Base-by-base conservation (phyloP, 2,113 vertebrate species). In the Hippocampus mohnikei region DNA sequence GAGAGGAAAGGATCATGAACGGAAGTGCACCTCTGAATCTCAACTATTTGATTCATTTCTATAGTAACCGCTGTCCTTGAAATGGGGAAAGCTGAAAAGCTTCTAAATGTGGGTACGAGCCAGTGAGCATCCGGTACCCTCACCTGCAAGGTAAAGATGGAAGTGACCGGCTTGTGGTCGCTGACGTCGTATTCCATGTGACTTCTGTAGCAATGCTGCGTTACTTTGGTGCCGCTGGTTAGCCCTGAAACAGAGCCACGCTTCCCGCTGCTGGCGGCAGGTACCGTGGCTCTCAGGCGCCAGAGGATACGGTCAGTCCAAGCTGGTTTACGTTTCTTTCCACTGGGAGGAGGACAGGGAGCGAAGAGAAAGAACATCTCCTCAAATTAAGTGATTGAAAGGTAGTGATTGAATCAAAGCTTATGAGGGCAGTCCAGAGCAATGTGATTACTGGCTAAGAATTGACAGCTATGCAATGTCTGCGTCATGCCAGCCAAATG, bases 221-320 rank as follows among this genome's bases (percentile, higher is more conserved):
- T 94, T 79, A 98, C 96, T 2, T 91, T 92, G 59, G 95, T 88
- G 8, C 90, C 88, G 0, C 86, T 89, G 66, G 80, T 90, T 65
- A 92, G 74, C 42, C 90, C 89, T 3, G 88, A 89, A 23, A 89
- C 23, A 0, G 91, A 87, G 21, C 83, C 82, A 61, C 91, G 91
- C 80, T 94, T 93, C 73, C 85, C 81, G 13, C 91, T 82, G 0
- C 87, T 87, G 0, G 92, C 93, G 90, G 75, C 94, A 83, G 88
- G 65, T 1, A 78, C 83, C 0, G 84, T 86, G 69, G 81, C 87
- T 73, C 89, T 95, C 77, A 95, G 92, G 72, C 96, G 95, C 88
- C 96, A 96, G 81, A 98, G 88, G 85, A 99, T 97, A 3, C 97
- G 94, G 83, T 99, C 97, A 0, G 97, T 98, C 97, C 97, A 99